Evolutionary conservation across 2,797 vertebrate genomes (phyloP).

Genomic region (Synaphobranchus kaupii): DNA sequence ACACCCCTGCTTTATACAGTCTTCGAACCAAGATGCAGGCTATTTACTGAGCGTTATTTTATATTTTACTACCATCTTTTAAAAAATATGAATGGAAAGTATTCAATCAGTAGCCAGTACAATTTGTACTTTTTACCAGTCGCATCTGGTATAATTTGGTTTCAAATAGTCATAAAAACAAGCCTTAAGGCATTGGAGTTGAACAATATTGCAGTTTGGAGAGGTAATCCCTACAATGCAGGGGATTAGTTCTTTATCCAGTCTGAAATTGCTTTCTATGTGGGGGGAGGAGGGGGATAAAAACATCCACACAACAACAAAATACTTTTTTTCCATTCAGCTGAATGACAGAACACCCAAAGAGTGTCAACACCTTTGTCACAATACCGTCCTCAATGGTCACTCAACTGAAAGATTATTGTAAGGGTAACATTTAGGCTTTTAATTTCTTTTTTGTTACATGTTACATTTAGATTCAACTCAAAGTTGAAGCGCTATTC

Average conservation of each 20-base stretch:
- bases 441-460: not conserved
- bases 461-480: not conserved
- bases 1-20: too few relatives aligned
- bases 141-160: not conserved
- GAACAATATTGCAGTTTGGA: slow-evolving; percentile 31
- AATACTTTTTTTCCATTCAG: slow-evolving; percentile 27
- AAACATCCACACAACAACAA: slow-evolving; percentile 39
- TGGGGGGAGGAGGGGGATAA: slow-evolving; percentile 43
- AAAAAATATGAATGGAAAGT: not conserved
- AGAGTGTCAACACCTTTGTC: slow-evolving; percentile 30
- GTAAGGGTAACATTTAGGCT: not conserved
- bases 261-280: slow-evolving; percentile 47
- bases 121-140: not conserved
- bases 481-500: not conserved
- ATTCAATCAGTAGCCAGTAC: not conserved
- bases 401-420: slow-evolving; percentile 6
- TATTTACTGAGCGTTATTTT: not conserved
- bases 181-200: slow-evolving; percentile 30
- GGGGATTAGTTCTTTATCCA: slow-evolving; percentile 49
- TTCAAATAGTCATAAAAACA: slow-evolving; percentile 34
- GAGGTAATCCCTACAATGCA: slow-evolving; percentile 46
- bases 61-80: not conserved
- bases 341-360: slow-evolving; percentile 40
- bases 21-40: not conserved
- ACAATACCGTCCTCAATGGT: slow-evolving; percentile 21